Base-by-base conservation (phyloP, 2,113 vertebrate genomes). In the Gobius niger region DNA sequence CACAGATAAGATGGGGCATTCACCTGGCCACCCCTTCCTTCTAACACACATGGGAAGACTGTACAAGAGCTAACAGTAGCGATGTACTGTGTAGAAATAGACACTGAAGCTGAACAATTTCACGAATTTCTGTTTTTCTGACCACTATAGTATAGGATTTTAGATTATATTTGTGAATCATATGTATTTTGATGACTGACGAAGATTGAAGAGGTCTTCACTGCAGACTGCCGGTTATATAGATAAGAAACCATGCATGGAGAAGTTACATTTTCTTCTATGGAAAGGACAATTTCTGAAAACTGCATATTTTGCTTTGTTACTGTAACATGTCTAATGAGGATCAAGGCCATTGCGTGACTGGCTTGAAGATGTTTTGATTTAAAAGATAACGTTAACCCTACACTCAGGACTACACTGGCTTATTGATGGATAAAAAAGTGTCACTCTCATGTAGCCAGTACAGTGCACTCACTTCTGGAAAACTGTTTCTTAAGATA, bases 1-100 rank as follows among this genome's bases (percentile, higher is more conserved):
- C 76, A 81, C 70, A 74, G 85, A 91, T 86, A 91, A 87, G 81
- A 88, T 84, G 85, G 75, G 77, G 72, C 56, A 70, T 71, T 75
- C 67, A 59, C 68, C 54, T 9, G 63, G 78, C 80, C 68, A 67
- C 81, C 76, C 71, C 85, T 81, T 68, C 24, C 52, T 54, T 54
- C 78, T 70, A 51, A 73, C 80, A 68, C 54, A 63, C 51, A 11
- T 62, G 63, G 34, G 73, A 52, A 53, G 44, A 61, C 71, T 63
- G 41, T 41, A 63, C 44, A 52, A 19, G 53, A 24, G 67, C 56
- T 53, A 57, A 80, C 74, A 65, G 54, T 9, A 16, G n/a, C 15
- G 7, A 47, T 53, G 47, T 1, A 1, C 60, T 54, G 42, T 7
- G 18, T 44, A 70, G 7, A 73, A 73, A 66, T 51, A 50, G 74